Evolutionary conservation across 2,797 vertebrate genomes (phyloP).

Genomic region (Ctenopoma kingsleyae): DNA sequence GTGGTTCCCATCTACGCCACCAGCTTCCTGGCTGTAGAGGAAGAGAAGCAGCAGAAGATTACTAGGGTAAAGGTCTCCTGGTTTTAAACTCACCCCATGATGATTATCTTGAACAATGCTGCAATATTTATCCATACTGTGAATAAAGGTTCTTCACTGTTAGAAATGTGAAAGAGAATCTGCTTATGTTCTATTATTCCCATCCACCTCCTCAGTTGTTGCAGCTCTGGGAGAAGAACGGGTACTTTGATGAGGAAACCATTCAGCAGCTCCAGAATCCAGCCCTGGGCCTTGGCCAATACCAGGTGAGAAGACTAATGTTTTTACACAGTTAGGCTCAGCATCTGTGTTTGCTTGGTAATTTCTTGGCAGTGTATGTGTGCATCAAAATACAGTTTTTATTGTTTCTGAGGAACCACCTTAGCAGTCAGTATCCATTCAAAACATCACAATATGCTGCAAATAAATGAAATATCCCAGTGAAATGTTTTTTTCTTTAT

Average conservation of each 20-base stretch:
- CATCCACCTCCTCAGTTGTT: slow-evolving; percentile 84
- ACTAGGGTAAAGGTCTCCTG: slow-evolving; percentile 85
- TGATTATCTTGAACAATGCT: neutral
- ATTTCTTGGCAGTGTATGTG: no score
- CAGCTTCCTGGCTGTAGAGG: slow-evolving; percentile 96
- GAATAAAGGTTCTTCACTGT: neutral
- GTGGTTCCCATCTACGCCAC: slow-evolving; percentile 99
- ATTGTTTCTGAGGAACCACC: no score
- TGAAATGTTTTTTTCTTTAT: no score
- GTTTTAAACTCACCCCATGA: neutral
- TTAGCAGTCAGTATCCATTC: no score
- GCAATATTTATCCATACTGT: neutral
- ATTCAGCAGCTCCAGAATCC: slow-evolving; percentile 98
- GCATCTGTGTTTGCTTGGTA: no score
- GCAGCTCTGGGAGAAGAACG: slow-evolving; percentile 98
- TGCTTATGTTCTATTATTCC: neutral
- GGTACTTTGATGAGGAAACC: slow-evolving; percentile 96
- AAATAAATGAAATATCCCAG: no score
- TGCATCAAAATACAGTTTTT: no score
- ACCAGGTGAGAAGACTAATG: slow-evolving; percentile 86
- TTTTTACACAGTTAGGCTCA: no score
- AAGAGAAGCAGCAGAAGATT: slow-evolving; percentile 99
- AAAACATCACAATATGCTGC: no score
- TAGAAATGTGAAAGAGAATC: neutral
- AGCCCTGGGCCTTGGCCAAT: slow-evolving; percentile 95